phyloP scores from a whole-genome alignment of 1,140 invertebrate species.

The Papilio xuthus region DNA sequence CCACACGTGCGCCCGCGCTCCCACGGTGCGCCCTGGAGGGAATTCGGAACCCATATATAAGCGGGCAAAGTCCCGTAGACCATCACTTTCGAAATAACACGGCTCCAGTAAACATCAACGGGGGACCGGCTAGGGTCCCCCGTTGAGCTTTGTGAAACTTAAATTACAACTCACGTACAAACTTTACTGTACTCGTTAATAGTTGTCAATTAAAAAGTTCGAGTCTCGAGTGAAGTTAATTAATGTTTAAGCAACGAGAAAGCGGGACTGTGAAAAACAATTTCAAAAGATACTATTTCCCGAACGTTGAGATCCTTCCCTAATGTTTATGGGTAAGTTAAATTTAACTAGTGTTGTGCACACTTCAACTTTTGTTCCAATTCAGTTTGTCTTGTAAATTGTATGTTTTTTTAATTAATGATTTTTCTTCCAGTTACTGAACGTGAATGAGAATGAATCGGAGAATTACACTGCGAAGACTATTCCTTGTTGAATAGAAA shows the following conservation, averaged over 20 bases:
- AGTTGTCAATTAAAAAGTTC: constrained; percentile 61
- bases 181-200: constrained; percentile 53
- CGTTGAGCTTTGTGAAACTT: constrained; percentile 42
- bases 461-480: not conserved
- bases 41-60: constrained; percentile 65
- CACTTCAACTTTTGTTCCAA: constrained; percentile 42
- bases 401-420: constrained; percentile 1
- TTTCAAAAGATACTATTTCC: constrained; percentile 49
- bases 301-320: constrained; percentile 47
- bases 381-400: constrained; percentile 1
- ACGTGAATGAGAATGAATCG: not conserved
- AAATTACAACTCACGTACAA: constrained; percentile 48
- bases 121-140: constrained; percentile 64
- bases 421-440: constrained; percentile 23
- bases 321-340: constrained; percentile 58
- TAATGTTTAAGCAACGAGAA: constrained; percentile 60
- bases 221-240: constrained; percentile 61
- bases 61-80: constrained; percentile 45
- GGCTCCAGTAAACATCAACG: constrained; percentile 61
- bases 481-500: constrained; percentile 1
- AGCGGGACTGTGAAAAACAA: constrained; percentile 55
- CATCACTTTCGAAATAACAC: constrained; percentile 64
- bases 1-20: constrained; percentile 71
- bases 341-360: constrained; percentile 50
- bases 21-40: constrained; percentile 68